A percentile compares a stretch with the other conserved stretches of the same genome.
Conservation (phyloP, 2,113 vertebrate species). For the Siniperca knerii region DNA sequence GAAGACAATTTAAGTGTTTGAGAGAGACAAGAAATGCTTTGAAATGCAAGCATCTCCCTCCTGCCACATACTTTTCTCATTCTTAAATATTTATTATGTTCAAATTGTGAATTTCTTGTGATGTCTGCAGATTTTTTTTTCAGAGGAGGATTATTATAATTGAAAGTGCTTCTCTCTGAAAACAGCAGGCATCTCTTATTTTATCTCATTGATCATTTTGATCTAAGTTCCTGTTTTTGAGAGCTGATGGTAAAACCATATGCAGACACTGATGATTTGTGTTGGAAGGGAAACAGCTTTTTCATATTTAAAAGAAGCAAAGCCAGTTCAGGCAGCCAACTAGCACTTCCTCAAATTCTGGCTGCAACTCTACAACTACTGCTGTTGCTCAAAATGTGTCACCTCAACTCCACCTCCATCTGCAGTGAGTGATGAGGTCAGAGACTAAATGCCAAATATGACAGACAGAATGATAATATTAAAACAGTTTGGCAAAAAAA, state of each 20-base stretch:
- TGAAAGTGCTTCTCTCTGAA: background rate
- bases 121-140: background rate
- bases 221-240: slow-evolving; percentile 12
- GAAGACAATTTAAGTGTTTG: slow-evolving; percentile 11
- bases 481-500: no score
- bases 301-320: background rate
- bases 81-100: background rate
- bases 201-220: slow-evolving; percentile 6
- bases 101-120: background rate
- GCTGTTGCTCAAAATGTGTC: background rate
- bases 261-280: background rate
- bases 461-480: no score
- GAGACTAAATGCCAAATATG: background rate
- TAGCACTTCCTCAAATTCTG: background rate
- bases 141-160: slow-evolving; percentile 4
- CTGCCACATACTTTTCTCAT: slow-evolving; percentile 9
- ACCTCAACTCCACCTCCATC: background rate
- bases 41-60: slow-evolving; percentile 16
- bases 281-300: background rate
- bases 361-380: background rate
- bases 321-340: background rate
- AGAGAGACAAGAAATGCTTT: background rate
- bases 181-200: slow-evolving; percentile 29
- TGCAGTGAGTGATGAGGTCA: background rate
- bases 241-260: background rate